phyloP scores from a whole-genome alignment of 2,888 invertebrate genomes.

The Thereva nobilitata region DNA sequence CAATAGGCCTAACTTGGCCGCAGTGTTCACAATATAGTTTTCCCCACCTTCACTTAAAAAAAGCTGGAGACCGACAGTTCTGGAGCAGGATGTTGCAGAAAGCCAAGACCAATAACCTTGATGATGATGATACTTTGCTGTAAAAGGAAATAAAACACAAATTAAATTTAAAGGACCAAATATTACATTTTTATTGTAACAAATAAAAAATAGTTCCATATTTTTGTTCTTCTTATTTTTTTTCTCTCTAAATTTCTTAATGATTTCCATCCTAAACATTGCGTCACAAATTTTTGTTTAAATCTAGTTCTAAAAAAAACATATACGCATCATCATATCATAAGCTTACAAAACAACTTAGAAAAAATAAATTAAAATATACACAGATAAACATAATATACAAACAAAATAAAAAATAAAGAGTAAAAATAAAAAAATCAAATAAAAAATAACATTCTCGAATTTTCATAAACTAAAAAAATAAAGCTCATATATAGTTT shows the following conservation, averaged over 20 bases:
- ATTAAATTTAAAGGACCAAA: slow-evolving; percentile 23
- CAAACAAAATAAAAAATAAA: slow-evolving; percentile 23
- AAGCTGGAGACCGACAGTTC: no score
- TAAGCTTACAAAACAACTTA: slow-evolving; percentile 6
- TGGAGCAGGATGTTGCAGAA: no score
- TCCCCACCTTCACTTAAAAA: no score
- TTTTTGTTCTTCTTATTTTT: neutral
- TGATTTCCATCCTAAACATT: slow-evolving; percentile 8
- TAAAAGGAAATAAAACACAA: slow-evolving; percentile 2
- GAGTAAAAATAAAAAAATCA: slow-evolving; percentile 15
- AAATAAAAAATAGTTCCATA: slow-evolving; percentile 22
- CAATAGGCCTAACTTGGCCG: no score
- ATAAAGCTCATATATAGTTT: no score
- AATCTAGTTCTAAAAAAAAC: neutral
- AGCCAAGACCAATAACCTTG: neutral
- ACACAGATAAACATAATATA: slow-evolving; percentile 24
- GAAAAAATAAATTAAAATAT: slow-evolving; percentile 28
- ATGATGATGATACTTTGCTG: neutral
- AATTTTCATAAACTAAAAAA: no score
- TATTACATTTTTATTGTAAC: slow-evolving; percentile 23
- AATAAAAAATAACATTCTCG: slow-evolving; percentile 5
- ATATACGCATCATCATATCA: neutral
- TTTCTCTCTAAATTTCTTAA: neutral
- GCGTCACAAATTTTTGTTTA: slow-evolving; percentile 10
- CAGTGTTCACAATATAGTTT: no score